Evolutionary conservation across 2,888 invertebrate genomes (phyloP).

Genomic region (Venustoraphidia nigricollis): DNA sequence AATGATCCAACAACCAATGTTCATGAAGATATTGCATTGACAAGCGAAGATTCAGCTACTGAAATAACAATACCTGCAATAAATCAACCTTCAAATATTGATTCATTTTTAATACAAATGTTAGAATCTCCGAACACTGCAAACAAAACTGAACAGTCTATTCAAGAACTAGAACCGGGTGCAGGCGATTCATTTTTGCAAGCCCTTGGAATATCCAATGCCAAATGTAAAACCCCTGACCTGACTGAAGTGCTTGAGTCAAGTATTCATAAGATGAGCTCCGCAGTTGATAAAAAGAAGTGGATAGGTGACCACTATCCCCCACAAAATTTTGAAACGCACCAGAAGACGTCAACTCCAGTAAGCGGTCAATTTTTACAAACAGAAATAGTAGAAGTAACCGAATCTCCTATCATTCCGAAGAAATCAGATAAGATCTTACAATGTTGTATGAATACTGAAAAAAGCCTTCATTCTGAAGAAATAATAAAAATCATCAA

Average conservation of each 20-base stretch:
- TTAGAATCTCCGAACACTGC: not conserved
- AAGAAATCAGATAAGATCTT: no score
- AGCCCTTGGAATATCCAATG: conserved; percentile 1
- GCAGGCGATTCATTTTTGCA: conserved; percentile 1
- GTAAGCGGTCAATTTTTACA: no score
- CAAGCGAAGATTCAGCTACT: not conserved
- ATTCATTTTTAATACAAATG: not conserved
- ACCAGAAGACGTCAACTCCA: no score
- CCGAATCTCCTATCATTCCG: no score
- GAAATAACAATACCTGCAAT: not conserved
- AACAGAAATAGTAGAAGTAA: no score
- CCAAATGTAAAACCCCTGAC: not conserved
- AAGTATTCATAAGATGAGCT: not conserved
- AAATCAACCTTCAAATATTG: not conserved
- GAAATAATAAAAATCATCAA: not conserved
- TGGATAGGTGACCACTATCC: not conserved
- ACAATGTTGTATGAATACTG: no score
- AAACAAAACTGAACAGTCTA: not conserved
- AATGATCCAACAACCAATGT: conserved; percentile 10
- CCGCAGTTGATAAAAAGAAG: not conserved
- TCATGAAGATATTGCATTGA: not conserved
- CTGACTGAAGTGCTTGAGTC: not conserved
- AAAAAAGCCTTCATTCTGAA: not conserved
- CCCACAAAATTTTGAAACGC: no score
- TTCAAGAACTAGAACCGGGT: not conserved